Conservation (phyloP, 2,888 invertebrate species). For the Steinernema hermaphroditum region DNA sequence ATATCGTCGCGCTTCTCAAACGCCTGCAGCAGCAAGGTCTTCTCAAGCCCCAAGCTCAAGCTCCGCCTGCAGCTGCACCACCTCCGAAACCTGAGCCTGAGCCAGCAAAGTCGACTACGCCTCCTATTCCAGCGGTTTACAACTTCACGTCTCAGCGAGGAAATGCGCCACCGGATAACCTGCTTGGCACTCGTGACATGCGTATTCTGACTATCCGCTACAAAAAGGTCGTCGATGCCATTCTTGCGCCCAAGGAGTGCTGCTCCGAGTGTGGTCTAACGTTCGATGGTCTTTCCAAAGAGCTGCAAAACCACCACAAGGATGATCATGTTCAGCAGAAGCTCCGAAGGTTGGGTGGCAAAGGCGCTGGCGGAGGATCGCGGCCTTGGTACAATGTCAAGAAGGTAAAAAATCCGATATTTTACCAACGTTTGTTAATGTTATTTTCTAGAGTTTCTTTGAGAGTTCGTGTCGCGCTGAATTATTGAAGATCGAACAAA, state of each 20-base stretch:
- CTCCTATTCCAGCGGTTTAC: constrained; percentile 19
- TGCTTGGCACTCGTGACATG: background rate
- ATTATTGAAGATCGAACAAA: constrained; percentile 1
- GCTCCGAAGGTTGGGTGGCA: constrained; percentile 74
- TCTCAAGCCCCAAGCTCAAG: constrained; percentile 30
- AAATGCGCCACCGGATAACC: background rate
- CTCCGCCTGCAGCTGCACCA: background rate
- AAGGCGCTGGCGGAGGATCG: constrained; percentile 78
- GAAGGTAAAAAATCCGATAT: too few species aligned
- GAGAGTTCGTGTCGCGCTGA: background rate
- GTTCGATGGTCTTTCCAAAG: constrained; percentile 75
- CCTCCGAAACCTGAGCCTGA: background rate
- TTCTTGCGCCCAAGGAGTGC: background rate
- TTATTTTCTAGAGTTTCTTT: background rate
- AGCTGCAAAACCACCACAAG: constrained; percentile 84
- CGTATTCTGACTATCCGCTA: constrained; percentile 6
- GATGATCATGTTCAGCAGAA: constrained; percentile 98
- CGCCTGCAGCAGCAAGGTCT: constrained; percentile 42
- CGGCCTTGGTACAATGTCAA: constrained; percentile 85
- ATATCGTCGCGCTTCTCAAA: constrained; percentile 38
- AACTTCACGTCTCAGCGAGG: constrained; percentile 13
- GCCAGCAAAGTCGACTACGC: constrained; percentile 4
- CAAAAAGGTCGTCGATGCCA: constrained; percentile 8
- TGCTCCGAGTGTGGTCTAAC: constrained; percentile 92
- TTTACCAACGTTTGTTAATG: background rate